phyloP scores from a whole-genome alignment of 2,113 vertebrate species.

The Neodontobutis hainanensis region DNA sequence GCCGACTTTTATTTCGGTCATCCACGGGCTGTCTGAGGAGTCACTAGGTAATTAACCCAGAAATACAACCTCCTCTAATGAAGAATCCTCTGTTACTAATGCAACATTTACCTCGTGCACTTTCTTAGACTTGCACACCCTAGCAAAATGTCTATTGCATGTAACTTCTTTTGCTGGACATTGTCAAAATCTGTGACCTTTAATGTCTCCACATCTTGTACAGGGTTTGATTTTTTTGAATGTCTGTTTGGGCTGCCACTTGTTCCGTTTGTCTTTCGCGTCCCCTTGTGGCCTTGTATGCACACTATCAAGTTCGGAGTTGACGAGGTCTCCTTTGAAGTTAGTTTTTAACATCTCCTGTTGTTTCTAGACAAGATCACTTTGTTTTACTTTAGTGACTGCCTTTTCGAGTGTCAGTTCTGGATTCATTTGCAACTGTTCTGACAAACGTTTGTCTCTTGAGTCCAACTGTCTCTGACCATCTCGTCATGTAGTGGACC shows the following conservation, averaged over 20 bases:
- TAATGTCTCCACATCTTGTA: slow-evolving; percentile 8
- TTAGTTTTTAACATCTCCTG: slow-evolving; percentile 1
- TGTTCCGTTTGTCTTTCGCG: not conserved
- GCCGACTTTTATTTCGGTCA: slow-evolving; percentile 1
- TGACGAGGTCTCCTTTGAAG: not conserved
- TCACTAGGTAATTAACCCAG: not conserved
- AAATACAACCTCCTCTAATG: not conserved
- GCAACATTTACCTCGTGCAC: not conserved
- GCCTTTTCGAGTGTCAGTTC: not conserved
- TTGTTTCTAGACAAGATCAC: not conserved
- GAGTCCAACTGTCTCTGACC: slow-evolving; percentile 18
- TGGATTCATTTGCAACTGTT: not conserved
- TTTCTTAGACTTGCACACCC: slow-evolving; percentile 4
- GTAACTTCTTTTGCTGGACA: slow-evolving; percentile 9
- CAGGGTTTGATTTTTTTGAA: not conserved
- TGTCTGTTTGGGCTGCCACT: not conserved
- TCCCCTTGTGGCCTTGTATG: not conserved
- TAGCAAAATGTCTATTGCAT: slow-evolving; percentile 16
- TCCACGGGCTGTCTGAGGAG: not conserved
- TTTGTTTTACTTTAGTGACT: not conserved
- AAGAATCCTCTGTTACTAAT: not conserved
- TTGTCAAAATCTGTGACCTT: not conserved
- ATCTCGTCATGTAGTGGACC: slow-evolving; percentile 22
- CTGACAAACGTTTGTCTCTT: slow-evolving; percentile 4
- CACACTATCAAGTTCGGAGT: not conserved